Conservation (phyloP, 2,113 vertebrate genomes). For the Sorex araneus region DNA sequence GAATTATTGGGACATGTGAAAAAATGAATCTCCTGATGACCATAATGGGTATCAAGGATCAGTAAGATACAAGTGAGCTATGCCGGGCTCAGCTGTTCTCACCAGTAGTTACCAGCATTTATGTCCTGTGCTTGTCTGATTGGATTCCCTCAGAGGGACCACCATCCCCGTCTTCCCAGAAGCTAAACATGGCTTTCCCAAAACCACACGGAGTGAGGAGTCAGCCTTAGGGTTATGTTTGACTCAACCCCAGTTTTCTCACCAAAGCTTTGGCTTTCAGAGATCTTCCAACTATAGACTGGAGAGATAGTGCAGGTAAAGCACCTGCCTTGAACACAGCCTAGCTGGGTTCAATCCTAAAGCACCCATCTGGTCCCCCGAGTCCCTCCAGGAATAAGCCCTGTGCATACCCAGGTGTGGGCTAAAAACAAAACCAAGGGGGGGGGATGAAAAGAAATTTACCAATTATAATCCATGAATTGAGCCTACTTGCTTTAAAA, state of each 20-base stretch:
- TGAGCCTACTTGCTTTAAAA: neutral
- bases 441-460: too few species aligned
- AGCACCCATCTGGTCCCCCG: too few species aligned
- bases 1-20: neutral
- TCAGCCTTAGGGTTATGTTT: too few species aligned
- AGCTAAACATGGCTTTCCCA: neutral
- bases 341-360: too few species aligned
- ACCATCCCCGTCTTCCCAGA: neutral
- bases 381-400: too few species aligned
- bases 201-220: neutral
- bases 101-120: neutral
- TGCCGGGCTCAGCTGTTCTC: neutral
- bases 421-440: too few species aligned
- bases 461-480: neutral
- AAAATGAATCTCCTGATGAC: neutral
- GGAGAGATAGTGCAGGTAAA: too few species aligned
- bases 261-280: neutral
- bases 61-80: neutral
- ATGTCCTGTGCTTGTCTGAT: neutral
- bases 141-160: neutral
- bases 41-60: neutral
- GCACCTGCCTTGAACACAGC: too few species aligned
- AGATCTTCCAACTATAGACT: neutral
- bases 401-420: too few species aligned
- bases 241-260: neutral